phyloP scores from a whole-genome alignment of 2,113 vertebrate species.

The Thomomys bottae region DNA sequence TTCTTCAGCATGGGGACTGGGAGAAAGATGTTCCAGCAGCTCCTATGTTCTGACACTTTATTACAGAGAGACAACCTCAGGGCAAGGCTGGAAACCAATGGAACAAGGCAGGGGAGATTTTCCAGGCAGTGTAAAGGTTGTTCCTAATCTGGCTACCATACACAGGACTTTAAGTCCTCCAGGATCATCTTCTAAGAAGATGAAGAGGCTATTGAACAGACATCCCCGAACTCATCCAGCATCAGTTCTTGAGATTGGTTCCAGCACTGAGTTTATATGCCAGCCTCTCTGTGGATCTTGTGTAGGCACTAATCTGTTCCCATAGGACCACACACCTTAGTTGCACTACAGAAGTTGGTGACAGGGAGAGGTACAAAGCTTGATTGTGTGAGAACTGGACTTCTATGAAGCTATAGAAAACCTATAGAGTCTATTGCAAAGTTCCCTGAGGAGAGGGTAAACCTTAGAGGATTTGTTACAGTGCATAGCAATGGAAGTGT shows the following conservation, averaged over 20 bases:
- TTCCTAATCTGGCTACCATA: neutral
- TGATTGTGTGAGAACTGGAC: neutral
- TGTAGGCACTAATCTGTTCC: neutral
- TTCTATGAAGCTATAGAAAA: neutral
- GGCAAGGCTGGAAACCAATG: neutral
- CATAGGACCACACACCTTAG: neutral
- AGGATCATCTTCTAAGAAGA: neutral
- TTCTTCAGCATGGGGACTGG: neutral
- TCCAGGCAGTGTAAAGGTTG: neutral
- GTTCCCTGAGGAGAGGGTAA: fast-evolving
- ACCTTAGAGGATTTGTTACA: no score
- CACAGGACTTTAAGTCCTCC: neutral
- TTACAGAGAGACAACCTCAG: neutral
- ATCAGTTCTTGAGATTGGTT: neutral
- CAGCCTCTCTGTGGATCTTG: neutral
- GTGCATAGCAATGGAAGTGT: neutral
- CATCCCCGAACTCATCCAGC: no score
- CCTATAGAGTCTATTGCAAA: fast-evolving
- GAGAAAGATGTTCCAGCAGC: neutral
- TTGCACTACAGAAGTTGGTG: no score
- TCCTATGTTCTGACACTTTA: neutral
- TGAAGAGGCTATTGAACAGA: no score
- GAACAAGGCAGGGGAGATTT: neutral
- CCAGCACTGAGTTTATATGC: fast-evolving
- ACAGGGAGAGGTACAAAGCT: neutral